Evolutionary conservation across 2,888 invertebrate genomes (phyloP).

Genomic region (Lydus trimaculatus): DNA sequence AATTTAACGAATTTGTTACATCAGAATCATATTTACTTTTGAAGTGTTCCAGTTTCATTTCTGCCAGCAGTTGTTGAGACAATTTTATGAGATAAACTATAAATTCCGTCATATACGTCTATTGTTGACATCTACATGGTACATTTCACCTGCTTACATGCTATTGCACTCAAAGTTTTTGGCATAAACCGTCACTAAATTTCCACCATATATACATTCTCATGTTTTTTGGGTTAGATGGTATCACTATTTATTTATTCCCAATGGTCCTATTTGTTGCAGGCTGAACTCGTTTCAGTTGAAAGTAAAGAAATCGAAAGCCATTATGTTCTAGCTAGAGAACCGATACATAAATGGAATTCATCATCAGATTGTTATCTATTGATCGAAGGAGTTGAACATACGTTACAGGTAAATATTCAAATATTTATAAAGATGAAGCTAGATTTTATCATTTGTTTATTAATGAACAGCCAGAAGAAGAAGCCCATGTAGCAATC

Average conservation of each 20-base stretch:
- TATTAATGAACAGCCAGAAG: constrained; percentile 65
- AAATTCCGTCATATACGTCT: neutral
- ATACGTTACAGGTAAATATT: constrained; percentile 66
- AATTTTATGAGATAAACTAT: neutral
- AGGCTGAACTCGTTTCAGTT: constrained; percentile 74
- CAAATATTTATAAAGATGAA: no score
- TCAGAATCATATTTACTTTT: neutral
- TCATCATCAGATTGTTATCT: constrained; percentile 73
- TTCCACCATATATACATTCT: neutral
- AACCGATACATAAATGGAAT: constrained; percentile 72
- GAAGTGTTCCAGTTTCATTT: no score
- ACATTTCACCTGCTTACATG: neutral
- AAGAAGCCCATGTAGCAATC: constrained; percentile 69
- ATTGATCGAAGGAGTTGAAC: constrained; percentile 70
- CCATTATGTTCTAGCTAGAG: constrained; percentile 71
- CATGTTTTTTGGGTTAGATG: neutral
- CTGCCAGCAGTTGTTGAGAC: neutral
- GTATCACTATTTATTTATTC: neutral
- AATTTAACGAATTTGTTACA: neutral
- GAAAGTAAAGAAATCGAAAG: constrained; percentile 76
- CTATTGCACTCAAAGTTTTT: constrained; percentile 9
- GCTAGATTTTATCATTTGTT: no score
- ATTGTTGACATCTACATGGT: neutral
- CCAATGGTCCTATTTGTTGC: constrained; percentile 51
- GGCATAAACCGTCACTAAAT: neutral